Base-by-base conservation (phyloP, 2,113 vertebrate genomes). In the Telmatochromis brachygnathus region DNA sequence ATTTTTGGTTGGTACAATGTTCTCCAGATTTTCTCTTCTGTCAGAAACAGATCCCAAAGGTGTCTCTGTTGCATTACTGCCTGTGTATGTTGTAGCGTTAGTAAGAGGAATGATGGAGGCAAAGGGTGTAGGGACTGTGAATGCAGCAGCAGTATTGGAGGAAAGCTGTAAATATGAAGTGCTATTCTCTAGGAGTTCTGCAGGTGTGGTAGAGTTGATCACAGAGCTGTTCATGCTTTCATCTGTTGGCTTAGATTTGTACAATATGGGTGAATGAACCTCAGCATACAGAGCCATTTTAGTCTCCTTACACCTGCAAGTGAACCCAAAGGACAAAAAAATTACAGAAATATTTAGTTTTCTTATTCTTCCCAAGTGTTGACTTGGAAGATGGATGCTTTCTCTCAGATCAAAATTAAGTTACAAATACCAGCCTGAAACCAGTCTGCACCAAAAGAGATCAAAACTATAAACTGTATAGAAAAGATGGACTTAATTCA, bases 291-390 rank as follows among this genome's bases (percentile, higher is more conserved):
- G 62, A n/a, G 89, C 60, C 93, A 95, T 86, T 53, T 94, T 77
- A 51, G 70, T 87, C 47, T 86, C 88, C 84, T 94, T 95, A 84
- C 96, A 97, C 95, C 96, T 96, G 89, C 12, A 33, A 81, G 15
- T 49, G n/a, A 85, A 35, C 83, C 13, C 42, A 51, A 55, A 82
- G 13, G 35, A 21, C 4, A 1, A 58, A 54, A 10, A 28, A 54
- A 84, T 35, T 26, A 17, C 30, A 83, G n/a, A 39, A 17, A 53
- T 17, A 42, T 51, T 77, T 30, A 9, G 35, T 56, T 28, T 82
- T 45, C 54, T 45, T 26, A 58, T 56, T 28, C 2, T 42, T 58
- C 5, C 37, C 23, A 77, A 81, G 53, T 10, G 6, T 45, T 60
- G 21, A 17, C 21, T 28, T 39, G 55, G 35, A 42, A 58, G 23